Percentiles rank a stretch among this genome's conserved stretches.
phyloP scores from a whole-genome alignment of 2,888 invertebrate genomes.

The Volucella bombylans region DNA sequence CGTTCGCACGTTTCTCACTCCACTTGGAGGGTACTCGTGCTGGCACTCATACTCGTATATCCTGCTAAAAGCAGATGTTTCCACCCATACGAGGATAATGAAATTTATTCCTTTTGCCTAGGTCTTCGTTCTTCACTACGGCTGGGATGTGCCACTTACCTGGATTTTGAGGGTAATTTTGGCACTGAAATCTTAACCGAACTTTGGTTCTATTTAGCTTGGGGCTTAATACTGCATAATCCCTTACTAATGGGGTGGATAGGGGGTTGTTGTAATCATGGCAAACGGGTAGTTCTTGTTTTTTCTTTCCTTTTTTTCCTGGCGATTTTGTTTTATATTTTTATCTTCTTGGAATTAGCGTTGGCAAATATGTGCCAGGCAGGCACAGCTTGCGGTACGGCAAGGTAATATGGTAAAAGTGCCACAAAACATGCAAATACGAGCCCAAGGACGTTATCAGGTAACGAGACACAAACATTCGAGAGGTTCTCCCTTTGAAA shows the following conservation, averaged over 20 bases:
- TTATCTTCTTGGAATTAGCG: conserved; percentile 1
- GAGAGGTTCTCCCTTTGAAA: too few species aligned
- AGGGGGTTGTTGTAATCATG: neutral
- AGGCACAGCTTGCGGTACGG: neutral
- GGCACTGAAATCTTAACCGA: neutral
- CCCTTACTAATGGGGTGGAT: too few species aligned
- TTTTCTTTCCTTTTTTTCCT: neutral
- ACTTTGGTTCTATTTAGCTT: neutral
- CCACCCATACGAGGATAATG: conserved; percentile 14
- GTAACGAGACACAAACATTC: too few species aligned
- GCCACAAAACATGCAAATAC: neutral
- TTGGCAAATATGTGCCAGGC: neutral
- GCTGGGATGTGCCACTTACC: conserved; percentile 11
- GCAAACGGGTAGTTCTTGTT: conserved; percentile 6
- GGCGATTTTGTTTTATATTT: neutral
- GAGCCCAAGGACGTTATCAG: neutral
- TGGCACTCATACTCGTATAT: neutral
- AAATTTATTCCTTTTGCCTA: conserved; percentile 17
- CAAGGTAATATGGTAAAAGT: conserved; percentile 4
- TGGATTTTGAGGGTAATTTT: neutral
- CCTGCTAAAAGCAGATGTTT: conserved; percentile 33
- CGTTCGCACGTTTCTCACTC: conserved; percentile 9
- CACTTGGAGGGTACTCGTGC: neutral
- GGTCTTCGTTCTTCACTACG: conserved; percentile 6
- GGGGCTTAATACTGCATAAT: neutral